These are phyloP conservation scores for Limnephilus marmoratus DNA, from an alignment of 2,888 invertebrate species.

Conservation along the genomic window DNA sequence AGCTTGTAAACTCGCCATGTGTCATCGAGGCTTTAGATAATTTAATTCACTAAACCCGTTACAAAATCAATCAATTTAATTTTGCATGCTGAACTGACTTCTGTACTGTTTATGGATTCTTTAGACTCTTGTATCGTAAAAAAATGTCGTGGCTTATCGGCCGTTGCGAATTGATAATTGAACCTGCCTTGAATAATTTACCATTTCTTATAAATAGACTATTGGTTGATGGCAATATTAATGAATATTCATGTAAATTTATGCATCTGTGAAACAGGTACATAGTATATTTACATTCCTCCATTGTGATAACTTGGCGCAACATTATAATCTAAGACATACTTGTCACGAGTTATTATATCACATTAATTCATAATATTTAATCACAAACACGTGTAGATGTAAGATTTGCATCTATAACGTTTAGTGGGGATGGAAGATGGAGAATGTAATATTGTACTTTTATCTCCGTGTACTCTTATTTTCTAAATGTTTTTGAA, in stretches of 20 bases:
- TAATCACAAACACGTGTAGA: neutral
- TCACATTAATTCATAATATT: neutral
- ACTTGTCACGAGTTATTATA: neutral
- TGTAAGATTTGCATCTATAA: neutral
- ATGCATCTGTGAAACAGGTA: neutral
- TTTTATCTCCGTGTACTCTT: too few species aligned
- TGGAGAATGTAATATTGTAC: too few species aligned
- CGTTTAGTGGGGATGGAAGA: too few species aligned
- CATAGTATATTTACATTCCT: neutral
- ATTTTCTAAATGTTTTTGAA: too few species aligned
- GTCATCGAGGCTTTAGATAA: too few species aligned
- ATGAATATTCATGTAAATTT: neutral
- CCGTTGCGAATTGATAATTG: neutral
- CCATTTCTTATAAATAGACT: neutral
- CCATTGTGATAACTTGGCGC: neutral
- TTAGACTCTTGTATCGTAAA: neutral
- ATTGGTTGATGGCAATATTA: neutral
- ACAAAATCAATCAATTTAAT: neutral
- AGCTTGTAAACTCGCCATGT: too few species aligned
- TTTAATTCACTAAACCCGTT: too few species aligned
- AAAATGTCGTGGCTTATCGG: neutral
- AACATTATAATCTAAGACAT: neutral
- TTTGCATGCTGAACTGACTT: neutral
- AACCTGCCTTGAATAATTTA: neutral
- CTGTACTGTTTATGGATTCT: neutral